These are phyloP conservation scores for Delia radicum DNA, from an alignment of 1,140 invertebrate species.

Conservation along the genomic window DNA sequence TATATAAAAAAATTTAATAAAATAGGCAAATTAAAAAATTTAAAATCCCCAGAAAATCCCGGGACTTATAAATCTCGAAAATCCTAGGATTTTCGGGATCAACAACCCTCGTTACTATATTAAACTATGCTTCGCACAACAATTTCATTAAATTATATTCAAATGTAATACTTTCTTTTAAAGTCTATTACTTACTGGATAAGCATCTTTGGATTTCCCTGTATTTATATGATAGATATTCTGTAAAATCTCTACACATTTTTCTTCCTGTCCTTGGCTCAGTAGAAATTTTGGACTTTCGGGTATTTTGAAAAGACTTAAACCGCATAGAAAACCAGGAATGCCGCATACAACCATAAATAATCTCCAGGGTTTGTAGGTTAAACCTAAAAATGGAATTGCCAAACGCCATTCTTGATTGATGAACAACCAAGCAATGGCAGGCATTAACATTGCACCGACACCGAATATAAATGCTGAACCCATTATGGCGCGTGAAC, in stretches of 20 bases:
- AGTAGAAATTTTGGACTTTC: constrained; percentile 77
- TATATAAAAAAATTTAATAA: too few species aligned
- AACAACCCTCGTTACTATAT: too few species aligned
- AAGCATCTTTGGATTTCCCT: constrained; percentile 41
- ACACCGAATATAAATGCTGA: constrained; percentile 38
- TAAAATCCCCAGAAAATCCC: too few species aligned
- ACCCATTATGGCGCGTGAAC: constrained; percentile 34
- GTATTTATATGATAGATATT: constrained; percentile 65
- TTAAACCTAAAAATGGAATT: constrained; percentile 29
- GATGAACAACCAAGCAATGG: constrained; percentile 32
- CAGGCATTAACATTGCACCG: constrained; percentile 30
- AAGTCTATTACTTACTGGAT: constrained; percentile 25
- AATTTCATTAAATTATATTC: too few species aligned
- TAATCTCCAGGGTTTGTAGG: constrained; percentile 36
- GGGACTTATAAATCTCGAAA: too few species aligned
- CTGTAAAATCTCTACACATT: constrained; percentile 62
- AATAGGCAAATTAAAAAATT: too few species aligned
- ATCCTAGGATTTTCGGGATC: too few species aligned
- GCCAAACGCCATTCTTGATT: constrained; percentile 34
- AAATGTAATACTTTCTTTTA: background rate
- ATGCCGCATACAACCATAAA: constrained; percentile 33
- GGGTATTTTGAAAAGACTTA: constrained; percentile 61
- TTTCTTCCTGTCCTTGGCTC: constrained; percentile 60
- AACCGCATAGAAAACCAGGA: constrained; percentile 28
- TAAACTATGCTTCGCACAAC: too few species aligned